phyloP scores from a whole-genome alignment of 2,888 invertebrate species.

The Drosophila mettleri region DNA sequence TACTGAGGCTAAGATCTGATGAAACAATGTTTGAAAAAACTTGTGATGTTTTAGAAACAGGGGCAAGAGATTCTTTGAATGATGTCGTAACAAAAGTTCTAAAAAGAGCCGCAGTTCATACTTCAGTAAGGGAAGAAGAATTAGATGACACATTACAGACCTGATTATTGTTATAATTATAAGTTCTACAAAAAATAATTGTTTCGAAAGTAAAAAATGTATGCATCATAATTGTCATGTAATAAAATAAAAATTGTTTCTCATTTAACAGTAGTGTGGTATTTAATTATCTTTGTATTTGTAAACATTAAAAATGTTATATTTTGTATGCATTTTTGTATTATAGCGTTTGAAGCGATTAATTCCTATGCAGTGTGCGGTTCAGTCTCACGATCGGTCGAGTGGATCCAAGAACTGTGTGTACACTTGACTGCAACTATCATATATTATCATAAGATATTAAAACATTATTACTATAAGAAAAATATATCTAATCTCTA shows the following conservation, averaged over 20 bases:
- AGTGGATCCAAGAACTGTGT: too few species aligned
- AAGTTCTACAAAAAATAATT: constrained; percentile 16
- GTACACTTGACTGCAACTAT: too few species aligned
- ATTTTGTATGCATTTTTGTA: too few species aligned
- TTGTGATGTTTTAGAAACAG: constrained; percentile 91
- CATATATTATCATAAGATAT: too few species aligned
- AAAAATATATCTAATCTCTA: too few species aligned
- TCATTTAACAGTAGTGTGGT: neutral
- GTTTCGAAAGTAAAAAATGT: constrained; percentile 32
- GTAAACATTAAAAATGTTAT: too few species aligned
- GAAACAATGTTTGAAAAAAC: constrained; percentile 91
- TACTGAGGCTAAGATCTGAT: constrained; percentile 92
- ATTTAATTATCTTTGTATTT: neutral
- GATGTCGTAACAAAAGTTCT: constrained; percentile 96
- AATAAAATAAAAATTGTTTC: constrained; percentile 24
- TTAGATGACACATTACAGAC: constrained; percentile 95
- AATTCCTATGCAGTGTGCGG: too few species aligned
- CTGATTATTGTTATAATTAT: constrained; percentile 86
- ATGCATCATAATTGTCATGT: constrained; percentile 34
- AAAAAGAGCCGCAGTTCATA: constrained; percentile 90
- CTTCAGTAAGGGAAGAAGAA: constrained; percentile 95
- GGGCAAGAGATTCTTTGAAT: constrained; percentile 94
- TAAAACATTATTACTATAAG: too few species aligned
- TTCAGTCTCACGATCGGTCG: too few species aligned
- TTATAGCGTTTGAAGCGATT: too few species aligned